Base-by-base conservation (phyloP, 2,888 invertebrate species). In the Pterostichus niger region DNA sequence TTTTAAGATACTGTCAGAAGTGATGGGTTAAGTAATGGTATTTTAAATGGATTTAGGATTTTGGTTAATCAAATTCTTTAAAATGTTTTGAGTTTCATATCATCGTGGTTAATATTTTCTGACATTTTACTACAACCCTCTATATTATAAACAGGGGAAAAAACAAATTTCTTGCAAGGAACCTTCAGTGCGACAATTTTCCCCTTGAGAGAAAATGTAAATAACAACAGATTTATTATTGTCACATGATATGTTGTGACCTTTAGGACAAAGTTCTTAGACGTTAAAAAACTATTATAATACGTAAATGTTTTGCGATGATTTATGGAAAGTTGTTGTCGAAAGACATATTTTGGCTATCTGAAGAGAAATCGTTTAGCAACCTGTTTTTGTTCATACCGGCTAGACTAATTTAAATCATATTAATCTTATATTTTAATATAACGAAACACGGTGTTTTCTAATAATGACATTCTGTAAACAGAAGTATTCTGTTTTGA, bases 211-310 rank as follows among this genome's bases (percentile, higher is more conserved):
- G 44, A 44, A 17, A 71, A 71, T 46, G 40, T 71, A 71, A 71
- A 71, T 71, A 71, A 71, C 68, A 71, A 71, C 11, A 40, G 68
- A 71, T 71, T 71, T 71, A 71, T 56, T 56, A 56, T 71, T 71
- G 68, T 71, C 68, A 44, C 13, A 71, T 15, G 31, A 40, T 71
- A 40, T 71, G 68, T 71, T 71, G 40, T 71, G 68, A 71, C 68
- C 68, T 71, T 71, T 40, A 24, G 3, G 40, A 40, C 40, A 40
- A 40, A 40, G 40, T 40, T 71, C 44, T 71, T 71, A 71, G 13
- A 71, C 68, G 40, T 71, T 71, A 71, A 71, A 71, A 44, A 71
- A 44, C 44, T 71, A 40, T 71, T 44, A 71, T 9, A 13, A 33
- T 10, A 44, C 56, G 13, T 44, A 11, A 71, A 40, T 71, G 68